Evolutionary conservation across 2,113 vertebrate genomes (phyloP).

Genomic region (Oostethus manadensis): DNA sequence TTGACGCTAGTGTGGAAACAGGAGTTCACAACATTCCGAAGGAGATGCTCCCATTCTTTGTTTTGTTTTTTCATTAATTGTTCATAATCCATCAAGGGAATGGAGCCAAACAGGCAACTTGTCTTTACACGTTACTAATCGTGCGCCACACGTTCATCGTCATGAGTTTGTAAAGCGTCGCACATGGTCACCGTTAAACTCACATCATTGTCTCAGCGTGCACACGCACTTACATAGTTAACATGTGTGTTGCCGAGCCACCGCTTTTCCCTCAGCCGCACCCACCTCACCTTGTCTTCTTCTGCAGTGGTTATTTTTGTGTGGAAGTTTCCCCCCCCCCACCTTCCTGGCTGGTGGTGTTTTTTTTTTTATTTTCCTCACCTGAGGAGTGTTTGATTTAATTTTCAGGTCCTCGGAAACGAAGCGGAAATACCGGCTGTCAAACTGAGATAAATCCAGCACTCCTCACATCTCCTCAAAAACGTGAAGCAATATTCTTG

Average conservation of each 20-base stretch:
- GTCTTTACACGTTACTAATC: too few species aligned
- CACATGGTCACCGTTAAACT: background rate
- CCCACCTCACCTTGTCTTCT: slow-evolving; percentile 1
- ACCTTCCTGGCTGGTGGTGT: too few species aligned
- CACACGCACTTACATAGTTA: slow-evolving; percentile 17
- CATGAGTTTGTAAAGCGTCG: slow-evolving; percentile 7
- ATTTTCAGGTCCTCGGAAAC: slow-evolving; percentile 66
- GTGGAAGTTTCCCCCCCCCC: slow-evolving; percentile 5
- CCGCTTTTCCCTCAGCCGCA: slow-evolving; percentile 39
- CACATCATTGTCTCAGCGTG: slow-evolving; percentile 15
- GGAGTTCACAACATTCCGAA: background rate
- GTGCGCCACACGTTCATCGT: slow-evolving; percentile 6
- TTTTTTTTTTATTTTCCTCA: slow-evolving; percentile 34
- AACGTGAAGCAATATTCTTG: slow-evolving; percentile 59
- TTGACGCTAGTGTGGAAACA: background rate
- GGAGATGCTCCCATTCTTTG: background rate
- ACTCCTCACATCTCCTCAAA: slow-evolving; percentile 65
- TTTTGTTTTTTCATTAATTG: too few species aligned
- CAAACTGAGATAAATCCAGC: slow-evolving; percentile 67
- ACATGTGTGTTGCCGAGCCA: slow-evolving; percentile 31
- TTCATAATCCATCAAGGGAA: too few species aligned
- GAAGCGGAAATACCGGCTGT: slow-evolving; percentile 57
- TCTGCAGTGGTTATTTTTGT: slow-evolving; percentile 25
- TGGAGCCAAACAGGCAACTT: too few species aligned
- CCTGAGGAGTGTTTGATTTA: slow-evolving; percentile 71